Conservation (phyloP, 2,888 invertebrate species). For the Iphiclides podalirius region DNA sequence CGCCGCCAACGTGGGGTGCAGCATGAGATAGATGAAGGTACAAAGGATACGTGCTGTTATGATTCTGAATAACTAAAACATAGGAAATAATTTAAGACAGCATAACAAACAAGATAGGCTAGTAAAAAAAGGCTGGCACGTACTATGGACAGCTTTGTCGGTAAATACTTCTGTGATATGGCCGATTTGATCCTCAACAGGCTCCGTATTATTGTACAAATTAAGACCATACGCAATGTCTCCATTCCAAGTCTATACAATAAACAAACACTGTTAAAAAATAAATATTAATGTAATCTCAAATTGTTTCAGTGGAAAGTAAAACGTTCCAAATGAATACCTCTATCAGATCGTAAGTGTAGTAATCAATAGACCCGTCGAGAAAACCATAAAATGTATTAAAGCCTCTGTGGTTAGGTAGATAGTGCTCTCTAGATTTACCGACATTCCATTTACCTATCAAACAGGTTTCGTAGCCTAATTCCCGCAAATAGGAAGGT, state of each 20-base stretch:
- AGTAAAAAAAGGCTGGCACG: too few relatives aligned
- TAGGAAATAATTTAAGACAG: slow-evolving; percentile 34
- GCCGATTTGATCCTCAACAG: slow-evolving; percentile 40
- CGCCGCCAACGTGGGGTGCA: slow-evolving; percentile 87
- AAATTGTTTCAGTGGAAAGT: too few relatives aligned
- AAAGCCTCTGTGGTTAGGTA: slow-evolving; percentile 87
- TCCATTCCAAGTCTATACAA: slow-evolving; percentile 41
- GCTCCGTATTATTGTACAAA: slow-evolving; percentile 40
- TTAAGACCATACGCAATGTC: slow-evolving; percentile 43
- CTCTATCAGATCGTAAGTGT: slow-evolving; percentile 78
- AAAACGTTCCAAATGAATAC: too few relatives aligned
- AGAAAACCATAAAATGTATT: slow-evolving; percentile 91
- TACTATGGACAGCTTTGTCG: slow-evolving; percentile 41
- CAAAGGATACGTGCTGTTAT: slow-evolving; percentile 80
- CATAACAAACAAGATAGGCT: too few relatives aligned
- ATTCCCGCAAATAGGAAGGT: slow-evolving; percentile 83
- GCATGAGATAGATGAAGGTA: slow-evolving; percentile 88
- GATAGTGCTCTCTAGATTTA: slow-evolving; percentile 84
- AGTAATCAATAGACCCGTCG: slow-evolving; percentile 88
- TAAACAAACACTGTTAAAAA: background rate
- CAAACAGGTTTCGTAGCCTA: slow-evolving; percentile 89
- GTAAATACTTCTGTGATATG: slow-evolving; percentile 47
- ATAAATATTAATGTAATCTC: background rate
- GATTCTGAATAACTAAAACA: slow-evolving; percentile 74
- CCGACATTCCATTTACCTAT: slow-evolving; percentile 95